Conservation (phyloP, 1,140 invertebrate species). For the Drosophila pseudoobscura region DNA sequence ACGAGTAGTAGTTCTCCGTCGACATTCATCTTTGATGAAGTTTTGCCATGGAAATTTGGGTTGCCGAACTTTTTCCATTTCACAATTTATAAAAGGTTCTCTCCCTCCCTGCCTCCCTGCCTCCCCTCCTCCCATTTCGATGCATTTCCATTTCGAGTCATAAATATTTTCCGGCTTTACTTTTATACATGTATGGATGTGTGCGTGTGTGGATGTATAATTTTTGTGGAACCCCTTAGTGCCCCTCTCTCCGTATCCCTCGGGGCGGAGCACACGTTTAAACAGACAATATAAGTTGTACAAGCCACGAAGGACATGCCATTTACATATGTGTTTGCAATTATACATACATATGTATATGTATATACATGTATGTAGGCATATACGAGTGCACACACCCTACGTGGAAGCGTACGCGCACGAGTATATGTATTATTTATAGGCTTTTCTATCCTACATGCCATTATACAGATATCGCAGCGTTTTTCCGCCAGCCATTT, state of each 20-base stretch:
- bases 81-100: slow-evolving; percentile 27
- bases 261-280: too few relatives aligned
- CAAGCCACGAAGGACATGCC: slow-evolving; percentile 14
- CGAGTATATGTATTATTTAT: slow-evolving; percentile 41
- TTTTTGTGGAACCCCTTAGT: slow-evolving; percentile 6
- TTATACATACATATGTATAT: neutral
- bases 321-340: neutral
- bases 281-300: slow-evolving; percentile 18
- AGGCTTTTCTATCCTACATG: slow-evolving; percentile 1
- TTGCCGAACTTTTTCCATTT: slow-evolving; percentile 45
- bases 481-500: slow-evolving; percentile 33
- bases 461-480: slow-evolving; percentile 17
- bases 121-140: slow-evolving; percentile 5
- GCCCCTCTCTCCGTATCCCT: too few relatives aligned
- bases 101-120: neutral
- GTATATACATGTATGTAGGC: too few relatives aligned
- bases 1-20: slow-evolving; percentile 7
- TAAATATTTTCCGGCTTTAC: slow-evolving; percentile 36
- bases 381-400: too few relatives aligned
- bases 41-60: slow-evolving; percentile 9
- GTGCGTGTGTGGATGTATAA: neutral
- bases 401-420: too few relatives aligned
- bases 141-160: slow-evolving; percentile 43
- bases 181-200: neutral
- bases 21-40: slow-evolving; percentile 40